Evolutionary conservation across 92 coral and sea anemone species (phyloP), one percentile per base, ranked within the genome.

Genomic region (Virgularia gustaviana): DNA sequence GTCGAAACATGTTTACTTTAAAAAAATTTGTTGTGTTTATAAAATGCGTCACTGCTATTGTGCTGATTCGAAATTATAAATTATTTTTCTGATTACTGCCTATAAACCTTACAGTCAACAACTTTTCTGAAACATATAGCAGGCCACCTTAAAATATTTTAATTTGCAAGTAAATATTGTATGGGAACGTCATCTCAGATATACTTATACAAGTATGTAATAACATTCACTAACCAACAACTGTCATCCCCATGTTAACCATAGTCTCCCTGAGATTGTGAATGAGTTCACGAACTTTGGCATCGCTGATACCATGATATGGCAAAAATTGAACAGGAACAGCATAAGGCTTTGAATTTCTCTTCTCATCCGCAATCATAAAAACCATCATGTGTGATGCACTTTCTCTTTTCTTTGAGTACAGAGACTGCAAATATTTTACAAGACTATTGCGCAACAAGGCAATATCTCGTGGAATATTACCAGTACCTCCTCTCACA

Each of bases 311-410:
- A 5, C 59, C 39, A 18, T 36, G 57, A 49, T 68, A 68, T 2
- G 75, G 75, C 37, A 68, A 20, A n/a, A 49, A 49, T 47, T 22
- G 37, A 2, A 68, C 42, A 10, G 74, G 58, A n/a, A 67, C 58
- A 19, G 61, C 75, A 68, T 68, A 68, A 6, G 75, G 75, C 31
- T 68, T 68, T 15, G 30, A 6, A 13, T 68, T 27, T 29, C 41
- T 27, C 33, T 4, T 44, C 31, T 68, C 61, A 68, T 68, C 75
- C 10, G 75, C 75, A 25, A 68, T 47, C 75, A 47, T 68, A 11
- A 47, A 68, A 49, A 68, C 28, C 75, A 49, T 68, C 44, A 68
- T 7, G 49, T 68, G 75, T 2, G 75, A 47, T 25, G 60, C 75
- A 16, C 60, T 61, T 2, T 0, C 61, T 25, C 61, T 4, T 45